Conservation (phyloP, 1,140 invertebrate species). For the Leptinotarsa defecta region DNA sequence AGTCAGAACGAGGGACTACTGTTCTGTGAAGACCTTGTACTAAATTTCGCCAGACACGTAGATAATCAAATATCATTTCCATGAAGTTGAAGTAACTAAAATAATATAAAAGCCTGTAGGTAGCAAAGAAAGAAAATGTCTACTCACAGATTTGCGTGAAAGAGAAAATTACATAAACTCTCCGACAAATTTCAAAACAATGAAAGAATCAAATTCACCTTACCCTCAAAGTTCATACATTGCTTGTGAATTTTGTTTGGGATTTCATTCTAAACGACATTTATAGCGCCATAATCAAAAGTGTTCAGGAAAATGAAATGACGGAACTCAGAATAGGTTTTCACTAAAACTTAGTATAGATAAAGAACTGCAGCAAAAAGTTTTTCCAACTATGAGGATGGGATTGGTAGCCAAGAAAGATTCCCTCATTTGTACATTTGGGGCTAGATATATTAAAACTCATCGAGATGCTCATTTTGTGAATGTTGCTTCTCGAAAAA, state of each 20-base stretch:
- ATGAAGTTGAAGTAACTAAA: constrained; percentile 16
- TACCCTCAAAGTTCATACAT: neutral
- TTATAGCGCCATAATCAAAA: constrained; percentile 39
- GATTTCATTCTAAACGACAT: constrained; percentile 33
- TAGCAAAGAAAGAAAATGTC: neutral
- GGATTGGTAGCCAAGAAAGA: constrained; percentile 33
- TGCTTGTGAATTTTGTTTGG: neutral
- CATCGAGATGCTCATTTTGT: constrained; percentile 35
- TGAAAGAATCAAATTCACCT: neutral
- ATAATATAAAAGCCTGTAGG: constrained; percentile 1
- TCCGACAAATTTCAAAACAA: neutral
- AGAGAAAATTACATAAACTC: neutral
- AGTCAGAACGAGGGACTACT: neutral
- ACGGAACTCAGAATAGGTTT: constrained; percentile 13
- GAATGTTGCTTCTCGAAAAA: constrained; percentile 32
- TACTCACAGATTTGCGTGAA: constrained; percentile 13
- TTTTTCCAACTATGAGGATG: constrained; percentile 33
- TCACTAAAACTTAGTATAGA: constrained; percentile 21
- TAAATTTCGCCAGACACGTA: constrained; percentile 28
- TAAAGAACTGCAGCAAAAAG: constrained; percentile 19
- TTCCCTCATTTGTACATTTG: constrained; percentile 33
- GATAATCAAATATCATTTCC: constrained; percentile 18
- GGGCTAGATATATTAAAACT: constrained; percentile 28
- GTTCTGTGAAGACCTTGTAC: constrained; percentile 18
- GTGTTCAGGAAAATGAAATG: constrained; percentile 19